phyloP scores from a whole-genome alignment of 2,888 invertebrate genomes.

The Monopis laevigella region DNA sequence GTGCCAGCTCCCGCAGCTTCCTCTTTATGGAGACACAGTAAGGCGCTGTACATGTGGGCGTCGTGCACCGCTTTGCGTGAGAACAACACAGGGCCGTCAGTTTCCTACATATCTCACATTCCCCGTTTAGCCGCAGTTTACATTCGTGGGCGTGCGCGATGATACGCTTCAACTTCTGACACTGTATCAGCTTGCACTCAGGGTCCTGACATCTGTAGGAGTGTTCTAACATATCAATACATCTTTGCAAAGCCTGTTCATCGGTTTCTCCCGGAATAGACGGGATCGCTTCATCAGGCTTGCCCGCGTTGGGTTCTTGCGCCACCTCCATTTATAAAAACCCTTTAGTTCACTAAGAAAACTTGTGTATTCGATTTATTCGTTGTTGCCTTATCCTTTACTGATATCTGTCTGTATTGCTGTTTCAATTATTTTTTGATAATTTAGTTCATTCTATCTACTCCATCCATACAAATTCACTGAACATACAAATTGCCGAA shows the following conservation, averaged over 20 bases:
- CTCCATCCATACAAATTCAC: too few species aligned
- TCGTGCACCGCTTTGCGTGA: conserved; percentile 98
- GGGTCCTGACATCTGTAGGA: conserved; percentile 98
- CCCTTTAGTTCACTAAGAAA: conserved; percentile 3
- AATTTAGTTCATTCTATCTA: too few species aligned
- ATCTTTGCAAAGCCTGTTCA: conserved; percentile 84
- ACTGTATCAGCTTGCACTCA: conserved; percentile 96
- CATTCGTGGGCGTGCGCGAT: conserved; percentile 96
- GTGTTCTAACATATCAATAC: conserved; percentile 93
- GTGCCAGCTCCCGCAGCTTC: conserved; percentile 96
- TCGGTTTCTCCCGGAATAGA: not conserved
- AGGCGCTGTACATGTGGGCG: conserved; percentile 96
- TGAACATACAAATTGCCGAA: too few species aligned
- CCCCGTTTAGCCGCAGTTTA: conserved; percentile 94
- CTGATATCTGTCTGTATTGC: conserved; percentile 25
- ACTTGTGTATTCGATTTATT: conserved; percentile 14
- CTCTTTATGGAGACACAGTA: conserved; percentile 99
- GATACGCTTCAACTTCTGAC: conserved; percentile 99
- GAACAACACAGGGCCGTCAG: conserved; percentile 98
- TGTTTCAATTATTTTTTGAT: conserved; percentile 5
- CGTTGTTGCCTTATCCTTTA: conserved; percentile 9
- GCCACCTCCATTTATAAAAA: not conserved
- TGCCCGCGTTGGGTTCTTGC: not conserved
- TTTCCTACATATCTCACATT: conserved; percentile 99
- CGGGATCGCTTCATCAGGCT: not conserved